A percentile compares a stretch with the other conserved stretches of the same genome.
Evolutionary conservation across 2,113 vertebrate species (phyloP).

Genomic region (Kobus ellipsiprymnus): DNA sequence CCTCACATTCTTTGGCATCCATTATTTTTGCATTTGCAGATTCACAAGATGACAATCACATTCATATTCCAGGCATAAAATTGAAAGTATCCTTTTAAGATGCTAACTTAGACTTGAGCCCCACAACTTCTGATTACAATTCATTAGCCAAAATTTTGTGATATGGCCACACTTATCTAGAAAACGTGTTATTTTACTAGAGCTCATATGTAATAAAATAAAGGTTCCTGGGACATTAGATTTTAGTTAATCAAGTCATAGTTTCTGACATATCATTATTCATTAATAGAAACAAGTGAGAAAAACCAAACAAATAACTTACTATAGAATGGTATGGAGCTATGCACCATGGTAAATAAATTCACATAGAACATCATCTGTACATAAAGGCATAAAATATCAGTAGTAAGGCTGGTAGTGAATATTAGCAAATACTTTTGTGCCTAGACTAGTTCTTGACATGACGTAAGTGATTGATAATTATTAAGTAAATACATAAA

Average conservation of each 20-base stretch:
- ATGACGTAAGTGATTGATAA: not conserved
- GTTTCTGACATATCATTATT: not conserved
- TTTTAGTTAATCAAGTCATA: not conserved
- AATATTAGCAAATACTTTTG: not conserved
- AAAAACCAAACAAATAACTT: not conserved
- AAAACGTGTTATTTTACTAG: not conserved
- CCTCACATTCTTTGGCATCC: not conserved
- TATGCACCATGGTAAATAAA: not conserved
- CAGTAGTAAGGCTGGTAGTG: not conserved
- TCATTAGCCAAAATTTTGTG: not conserved
- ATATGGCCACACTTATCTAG: not conserved
- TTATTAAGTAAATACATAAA: not conserved
- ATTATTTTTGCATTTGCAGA: not conserved
- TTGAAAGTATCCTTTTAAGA: not conserved
- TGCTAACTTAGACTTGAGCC: not conserved
- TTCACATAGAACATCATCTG: not conserved
- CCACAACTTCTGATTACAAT: not conserved
- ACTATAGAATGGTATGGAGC: not conserved
- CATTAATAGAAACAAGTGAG: not conserved
- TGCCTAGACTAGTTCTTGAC: not conserved
- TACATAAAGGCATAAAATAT: not conserved
- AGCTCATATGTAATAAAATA: not conserved
- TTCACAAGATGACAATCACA: not conserved
- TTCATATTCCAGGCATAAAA: not conserved
- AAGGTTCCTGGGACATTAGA: not conserved